Percentiles rank a stretch among this genome's conserved stretches.
phyloP scores from a whole-genome alignment of 1,140 invertebrate genomes.

The Batillaria attramentaria region DNA sequence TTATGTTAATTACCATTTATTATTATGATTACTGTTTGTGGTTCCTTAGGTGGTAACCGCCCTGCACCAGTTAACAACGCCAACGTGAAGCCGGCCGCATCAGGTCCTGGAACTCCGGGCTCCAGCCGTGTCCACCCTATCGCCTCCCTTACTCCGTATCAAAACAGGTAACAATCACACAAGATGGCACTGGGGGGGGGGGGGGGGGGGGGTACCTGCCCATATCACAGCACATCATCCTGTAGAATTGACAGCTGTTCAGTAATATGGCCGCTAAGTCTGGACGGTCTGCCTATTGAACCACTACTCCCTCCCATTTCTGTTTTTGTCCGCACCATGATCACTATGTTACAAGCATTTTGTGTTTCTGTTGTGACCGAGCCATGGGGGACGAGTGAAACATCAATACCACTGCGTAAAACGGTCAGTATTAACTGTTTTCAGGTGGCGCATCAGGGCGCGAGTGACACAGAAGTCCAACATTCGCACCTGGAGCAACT shows the following conservation, averaged over 20 bases:
- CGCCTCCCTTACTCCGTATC: slow-evolving; percentile 87
- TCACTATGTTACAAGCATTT: not conserved
- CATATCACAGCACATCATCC: too few species aligned
- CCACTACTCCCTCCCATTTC: not conserved
- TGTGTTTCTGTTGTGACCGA: not conserved
- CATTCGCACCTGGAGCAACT: slow-evolving; percentile 92
- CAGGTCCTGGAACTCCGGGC: slow-evolving; percentile 56
- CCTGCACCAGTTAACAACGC: slow-evolving; percentile 33
- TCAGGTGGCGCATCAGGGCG: slow-evolving; percentile 92
- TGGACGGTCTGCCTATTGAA: too few species aligned
- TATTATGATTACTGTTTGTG: too few species aligned
- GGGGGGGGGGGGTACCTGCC: too few species aligned
- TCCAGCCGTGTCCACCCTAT: slow-evolving; percentile 77
- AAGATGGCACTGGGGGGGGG: too few species aligned
- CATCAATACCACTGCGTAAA: not conserved
- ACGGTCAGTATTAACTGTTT: slow-evolving; percentile 13
- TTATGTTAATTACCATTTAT: too few species aligned
- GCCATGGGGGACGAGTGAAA: not conserved
- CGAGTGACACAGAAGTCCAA: slow-evolving; percentile 87
- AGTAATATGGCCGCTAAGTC: too few species aligned
- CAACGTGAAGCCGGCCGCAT: slow-evolving; percentile 1
- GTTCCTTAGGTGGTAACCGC: slow-evolving; percentile 18
- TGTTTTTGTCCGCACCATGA: not conserved
- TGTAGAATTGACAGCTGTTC: too few species aligned
- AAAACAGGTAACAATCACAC: slow-evolving; percentile 86